Base-by-base conservation (phyloP, 2,888 invertebrate genomes). In the Drosophila suboccidentalis region DNA sequence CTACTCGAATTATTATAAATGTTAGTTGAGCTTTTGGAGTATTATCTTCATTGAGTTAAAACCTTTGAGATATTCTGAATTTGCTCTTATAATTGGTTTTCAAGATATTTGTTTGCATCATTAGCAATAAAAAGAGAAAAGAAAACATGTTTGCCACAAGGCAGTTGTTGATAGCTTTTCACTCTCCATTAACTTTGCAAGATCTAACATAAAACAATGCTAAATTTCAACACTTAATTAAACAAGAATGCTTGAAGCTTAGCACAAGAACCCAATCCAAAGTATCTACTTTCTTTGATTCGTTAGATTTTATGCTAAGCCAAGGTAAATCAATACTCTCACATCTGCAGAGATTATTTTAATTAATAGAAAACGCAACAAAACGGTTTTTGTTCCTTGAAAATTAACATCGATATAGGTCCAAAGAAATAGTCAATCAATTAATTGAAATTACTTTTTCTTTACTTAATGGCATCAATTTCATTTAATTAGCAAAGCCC, bases 401-500 rank as follows among this genome's bases (percentile, higher is more conserved):
- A 15, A 43, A 26, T 3, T 3, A 22, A 46, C 26, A 46, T 6
- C 0, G 22, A 44, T 22, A 0, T 0, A 34, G 2, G 4, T 50
- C 6, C 19, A 10, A 17, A 19, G 3, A n/a, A 44, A 19, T 32
- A 34, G 6, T 11, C 11, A 46, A 36, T 26, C 2, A 22, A 34
- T 19, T 3, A 29, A 6, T 6, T 17, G 10, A 59, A 32, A 9
- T 49, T 15, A 13, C 5, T 11, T 59, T 59, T 59, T 3, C 34
- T 13, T 22, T 8, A 29, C 10, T 10, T 10, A 13, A 4, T 46
- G 39, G 29, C 36, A 47, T 59, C 39, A 17, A 51, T 57, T 53
- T 59, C 39, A 43, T 51, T 51, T 29, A 63, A 64, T 70, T 49
- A 41, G 29, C 26, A 15, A 34, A 69, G 39, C 51, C 9, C 8